Evolutionary conservation across 23 tunicate species (phyloP), one percentile per base, ranked within the genome.

Genomic region (Styela clava): DNA sequence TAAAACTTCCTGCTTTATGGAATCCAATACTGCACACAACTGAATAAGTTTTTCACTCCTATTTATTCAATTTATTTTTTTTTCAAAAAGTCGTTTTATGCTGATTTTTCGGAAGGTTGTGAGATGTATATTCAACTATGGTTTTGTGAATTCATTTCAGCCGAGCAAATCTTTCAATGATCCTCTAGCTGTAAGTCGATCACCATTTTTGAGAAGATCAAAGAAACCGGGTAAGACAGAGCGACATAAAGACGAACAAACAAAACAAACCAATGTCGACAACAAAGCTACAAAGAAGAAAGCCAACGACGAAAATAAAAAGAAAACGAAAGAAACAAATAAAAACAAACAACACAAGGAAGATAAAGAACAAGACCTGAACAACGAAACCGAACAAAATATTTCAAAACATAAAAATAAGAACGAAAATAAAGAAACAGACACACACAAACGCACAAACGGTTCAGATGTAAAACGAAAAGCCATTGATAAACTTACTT

Each of bases 201-300:
- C 81, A 33, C 81, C 81, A 1, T 24, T 37, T 76, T 52, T 52
- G 64, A 76, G 81, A 76, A 44, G 65, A 44, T 76, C 81, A 32
- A 1, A n/a, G 2, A 72, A 34, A 34, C 25, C 26, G 62, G 31
- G 37, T 23, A 76, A 76, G 21, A 27, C 23, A 26, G 31, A 36
- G 27, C 18, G 18, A 29, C n/a, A 52, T 21, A 76, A 36, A 35
- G 62, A 36, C 69, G 52, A 25, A 25, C 65, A 52, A 25, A 44
- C 9, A 2, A 36, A 76, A 29, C 24, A 76, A 76, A 19, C 65
- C 22, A 36, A 26, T 33, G 62, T 24, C 0, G 81, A 44, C 24
- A 76, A 16, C 52, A 52, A 27, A n/a, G 31, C 0, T 1, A 20
- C 1, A 21, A 76, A 76, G 16, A 76, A 36, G 33, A 2, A 52